Evolutionary conservation across 2,888 invertebrate species (phyloP).

Genomic region (Eilema griseolum): DNA sequence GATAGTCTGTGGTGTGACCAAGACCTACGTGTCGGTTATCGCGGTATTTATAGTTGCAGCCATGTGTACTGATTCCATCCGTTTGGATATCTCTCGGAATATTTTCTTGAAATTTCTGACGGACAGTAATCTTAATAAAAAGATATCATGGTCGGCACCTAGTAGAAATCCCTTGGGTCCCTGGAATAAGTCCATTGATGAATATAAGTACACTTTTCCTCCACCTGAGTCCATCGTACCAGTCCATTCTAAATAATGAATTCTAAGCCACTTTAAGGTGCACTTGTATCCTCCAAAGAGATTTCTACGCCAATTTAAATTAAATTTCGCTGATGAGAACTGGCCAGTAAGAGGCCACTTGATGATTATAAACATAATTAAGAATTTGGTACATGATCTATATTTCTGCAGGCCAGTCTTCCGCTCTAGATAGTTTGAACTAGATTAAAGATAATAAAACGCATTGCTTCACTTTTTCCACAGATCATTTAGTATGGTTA

Average conservation of each 20-base stretch:
- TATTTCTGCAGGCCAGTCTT: not conserved
- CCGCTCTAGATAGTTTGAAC: not conserved
- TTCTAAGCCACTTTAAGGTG: no score
- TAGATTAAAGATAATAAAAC: conserved; percentile 1
- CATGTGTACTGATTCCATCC: conserved; percentile 24
- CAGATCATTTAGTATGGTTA: not conserved
- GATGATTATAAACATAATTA: no score
- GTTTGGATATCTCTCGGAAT: conserved; percentile 13
- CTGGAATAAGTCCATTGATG: no score
- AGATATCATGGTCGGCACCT: not conserved
- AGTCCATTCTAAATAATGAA: no score
- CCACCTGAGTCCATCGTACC: no score
- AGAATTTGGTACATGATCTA: not conserved
- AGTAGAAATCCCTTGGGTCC: no score
- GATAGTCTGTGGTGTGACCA: conserved; percentile 37
- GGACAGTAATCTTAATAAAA: not conserved
- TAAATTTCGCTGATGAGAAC: no score
- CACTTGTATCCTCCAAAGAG: no score
- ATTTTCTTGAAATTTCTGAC: not conserved
- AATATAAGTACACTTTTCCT: no score
- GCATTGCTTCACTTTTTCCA: not conserved
- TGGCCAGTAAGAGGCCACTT: no score
- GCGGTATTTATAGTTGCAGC: conserved; percentile 47
- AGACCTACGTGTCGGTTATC: conserved; percentile 45
- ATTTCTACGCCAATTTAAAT: no score